phyloP scores from a whole-genome alignment of 1,140 invertebrate species.

The Laupala kohalensis region DNA sequence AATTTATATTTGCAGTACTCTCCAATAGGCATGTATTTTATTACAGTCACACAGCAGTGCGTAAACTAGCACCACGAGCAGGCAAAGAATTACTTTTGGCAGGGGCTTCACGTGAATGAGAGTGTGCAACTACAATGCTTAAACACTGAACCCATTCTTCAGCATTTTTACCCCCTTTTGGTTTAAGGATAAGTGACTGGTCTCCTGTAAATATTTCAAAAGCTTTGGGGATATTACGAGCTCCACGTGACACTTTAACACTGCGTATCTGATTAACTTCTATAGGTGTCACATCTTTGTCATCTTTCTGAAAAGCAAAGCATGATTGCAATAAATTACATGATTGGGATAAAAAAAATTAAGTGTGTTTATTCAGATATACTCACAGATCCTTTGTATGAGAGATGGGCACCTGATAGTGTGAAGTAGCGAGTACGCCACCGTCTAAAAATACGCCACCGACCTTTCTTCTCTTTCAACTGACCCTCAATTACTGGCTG shows the following conservation, averaged over 20 bases:
- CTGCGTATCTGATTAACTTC: constrained; percentile 84
- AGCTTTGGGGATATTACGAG: constrained; percentile 80
- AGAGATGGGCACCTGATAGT: constrained; percentile 76
- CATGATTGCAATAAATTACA: too few relatives aligned
- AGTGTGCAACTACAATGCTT: constrained; percentile 75
- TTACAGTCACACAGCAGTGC: constrained; percentile 9
- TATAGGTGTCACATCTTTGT: constrained; percentile 41
- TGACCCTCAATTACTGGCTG: constrained; percentile 77
- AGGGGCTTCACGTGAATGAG: constrained; percentile 51
- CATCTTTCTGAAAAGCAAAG: constrained; percentile 7
- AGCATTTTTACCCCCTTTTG: constrained; percentile 85
- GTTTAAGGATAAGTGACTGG: constrained; percentile 81
- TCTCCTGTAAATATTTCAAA: constrained; percentile 94
- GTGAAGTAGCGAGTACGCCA: constrained; percentile 92
- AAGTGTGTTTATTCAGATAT: neutral
- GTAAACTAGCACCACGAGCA: constrained; percentile 9
- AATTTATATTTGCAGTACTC: neutral
- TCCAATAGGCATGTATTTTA: neutral
- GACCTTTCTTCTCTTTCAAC: constrained; percentile 88
- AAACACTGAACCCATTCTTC: constrained; percentile 89
- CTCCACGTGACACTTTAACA: constrained; percentile 73
- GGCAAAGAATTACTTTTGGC: constrained; percentile 33
- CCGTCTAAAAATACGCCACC: constrained; percentile 77
- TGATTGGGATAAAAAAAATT: neutral
- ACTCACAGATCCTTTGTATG: constrained; percentile 72